Percentiles rank a stretch among this genome's conserved stretches.
These are phyloP conservation scores for Bradypodion pumilum DNA, from an alignment of 2,797 vertebrate species.

Conservation along the genomic window DNA sequence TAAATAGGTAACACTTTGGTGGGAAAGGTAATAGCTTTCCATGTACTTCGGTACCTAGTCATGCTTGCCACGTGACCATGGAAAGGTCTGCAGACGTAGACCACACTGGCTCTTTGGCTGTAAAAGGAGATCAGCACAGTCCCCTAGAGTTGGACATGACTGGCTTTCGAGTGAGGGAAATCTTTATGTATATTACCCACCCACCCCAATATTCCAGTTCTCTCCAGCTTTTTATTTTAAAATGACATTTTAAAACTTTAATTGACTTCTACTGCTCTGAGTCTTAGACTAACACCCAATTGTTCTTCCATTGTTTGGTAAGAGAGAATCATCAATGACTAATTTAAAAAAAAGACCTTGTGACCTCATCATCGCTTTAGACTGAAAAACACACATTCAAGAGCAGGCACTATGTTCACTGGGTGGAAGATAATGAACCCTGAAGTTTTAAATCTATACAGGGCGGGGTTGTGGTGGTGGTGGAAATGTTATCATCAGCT, in stretches of 20 bases:
- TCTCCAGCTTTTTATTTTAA: background rate
- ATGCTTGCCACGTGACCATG: no score
- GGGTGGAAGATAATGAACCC: background rate
- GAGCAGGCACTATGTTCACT: background rate
- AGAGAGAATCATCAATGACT: background rate
- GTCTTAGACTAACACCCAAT: background rate
- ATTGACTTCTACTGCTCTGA: background rate
- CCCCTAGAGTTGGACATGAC: no score
- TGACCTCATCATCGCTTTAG: background rate
- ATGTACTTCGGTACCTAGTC: no score
- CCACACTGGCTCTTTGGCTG: no score
- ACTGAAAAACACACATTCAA: background rate
- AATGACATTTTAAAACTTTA: background rate
- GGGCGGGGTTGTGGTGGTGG: background rate
- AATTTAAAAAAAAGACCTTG: constrained; percentile 16
- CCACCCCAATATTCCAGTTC: background rate
- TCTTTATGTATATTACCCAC: no score
- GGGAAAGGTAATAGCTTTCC: no score
- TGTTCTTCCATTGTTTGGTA: background rate
- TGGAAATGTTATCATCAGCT: background rate
- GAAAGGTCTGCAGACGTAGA: no score
- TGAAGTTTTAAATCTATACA: background rate
- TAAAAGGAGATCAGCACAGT: no score
- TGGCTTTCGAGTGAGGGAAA: no score
- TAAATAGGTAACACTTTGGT: no score